Evolutionary conservation across 2,888 invertebrate species (phyloP), one percentile per base, ranked within the genome.

Genomic region (Ectropis crepuscularia): DNA sequence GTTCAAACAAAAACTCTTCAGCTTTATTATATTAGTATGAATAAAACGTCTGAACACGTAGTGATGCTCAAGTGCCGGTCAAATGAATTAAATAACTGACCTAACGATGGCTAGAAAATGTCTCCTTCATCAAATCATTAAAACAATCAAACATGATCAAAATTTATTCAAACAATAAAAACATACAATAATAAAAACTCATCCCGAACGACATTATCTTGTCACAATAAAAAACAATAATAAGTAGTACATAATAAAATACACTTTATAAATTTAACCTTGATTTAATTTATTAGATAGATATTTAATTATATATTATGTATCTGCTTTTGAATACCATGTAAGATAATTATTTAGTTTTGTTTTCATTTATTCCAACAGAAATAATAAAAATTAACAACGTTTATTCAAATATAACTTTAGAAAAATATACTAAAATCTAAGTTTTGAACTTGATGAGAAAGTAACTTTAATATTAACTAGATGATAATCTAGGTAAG

Each of bases 341-440:
- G 49, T 1, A 6, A 37, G 39, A 8, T 41, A 4, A 39, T 12
- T 8, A 9, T 16, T 28, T 28, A 28, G 16, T 28, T 28, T 28
- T 1, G 1, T 28, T 28, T 28, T 28, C 16, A 28, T 28, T 28
- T 28, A 28, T 28, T 28, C 16, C 16, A 16, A 16, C 10, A 41
- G 16, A 5, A 8, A 41, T 4, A 28, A 6, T 5, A 57, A 0
- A 48, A 28, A 39, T n/a, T 7, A 38, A 45, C 37, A 48, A 53
- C 69, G 67, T 70, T 67, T 61, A 63, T 7, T 69, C 73, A 75
- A 71, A 60, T 12, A 63, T 78, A 78, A 73, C 80, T 74, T 78
- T 85, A 83, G 78, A 85, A 85, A 85, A 85, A 85, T 85, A 85
- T 80, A 73, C 77, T 82, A 81, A 59, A 60, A 68, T 73, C 75